Conservation (phyloP, 2,888 invertebrate genomes). For the Stramonita haemastoma region DNA sequence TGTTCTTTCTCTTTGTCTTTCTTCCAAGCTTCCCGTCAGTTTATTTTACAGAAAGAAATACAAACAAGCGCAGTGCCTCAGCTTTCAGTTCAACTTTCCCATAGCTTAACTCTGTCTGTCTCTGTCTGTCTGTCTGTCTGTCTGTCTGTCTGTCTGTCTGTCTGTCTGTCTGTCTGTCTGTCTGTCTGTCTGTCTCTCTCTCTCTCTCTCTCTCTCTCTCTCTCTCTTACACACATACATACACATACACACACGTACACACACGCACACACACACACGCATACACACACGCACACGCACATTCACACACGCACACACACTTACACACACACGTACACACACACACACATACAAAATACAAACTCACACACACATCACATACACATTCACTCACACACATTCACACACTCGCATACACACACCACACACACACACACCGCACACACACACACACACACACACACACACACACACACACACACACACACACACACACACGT, state of each 20-base stretch:
- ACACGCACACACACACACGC: not conserved
- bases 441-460: too few relatives aligned
- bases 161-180: not conserved
- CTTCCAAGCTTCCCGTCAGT: too few relatives aligned
- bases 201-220: not conserved
- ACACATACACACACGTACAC: slow-evolving; percentile 18
- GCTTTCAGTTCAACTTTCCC: too few relatives aligned
- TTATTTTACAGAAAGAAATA: too few relatives aligned
- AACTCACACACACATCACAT: too few relatives aligned
- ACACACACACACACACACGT: not conserved
- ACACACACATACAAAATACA: slow-evolving; percentile 8
- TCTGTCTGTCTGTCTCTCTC: not conserved
- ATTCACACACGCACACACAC: not conserved
- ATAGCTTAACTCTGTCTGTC: not conserved
- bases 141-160: not conserved
- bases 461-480: not conserved
- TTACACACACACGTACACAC: not conserved
- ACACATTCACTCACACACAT: too few relatives aligned
- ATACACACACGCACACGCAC: not conserved
- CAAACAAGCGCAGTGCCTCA: too few relatives aligned
- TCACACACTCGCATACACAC: too few relatives aligned
- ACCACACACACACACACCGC: too few relatives aligned
- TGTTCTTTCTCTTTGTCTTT: too few relatives aligned
- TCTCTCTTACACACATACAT: not conserved
- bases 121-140: not conserved